Evolutionary conservation across 2,888 invertebrate species (phyloP), one percentile per base, ranked within the genome.

Genomic region (Hyppa rectilinea): DNA sequence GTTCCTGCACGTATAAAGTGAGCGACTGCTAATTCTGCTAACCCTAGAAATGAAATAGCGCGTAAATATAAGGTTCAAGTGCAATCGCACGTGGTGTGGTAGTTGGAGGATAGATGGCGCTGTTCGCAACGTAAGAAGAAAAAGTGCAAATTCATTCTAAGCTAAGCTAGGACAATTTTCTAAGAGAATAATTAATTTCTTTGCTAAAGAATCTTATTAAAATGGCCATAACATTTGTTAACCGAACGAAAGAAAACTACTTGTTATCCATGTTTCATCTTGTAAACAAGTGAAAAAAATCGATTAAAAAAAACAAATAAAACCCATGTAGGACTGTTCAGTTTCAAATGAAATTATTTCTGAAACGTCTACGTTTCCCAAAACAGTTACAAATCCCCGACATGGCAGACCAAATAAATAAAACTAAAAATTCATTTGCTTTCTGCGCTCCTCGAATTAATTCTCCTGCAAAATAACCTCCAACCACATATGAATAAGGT

Each of bases 371-470:
- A 47, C 45, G 23, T 69, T 71, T 61, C 62, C 52, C 4, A 71
- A 79, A 82, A 81, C 82, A 82, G 79, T 62, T 47, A 61, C 78
- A 65, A 62, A 70, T 73, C 56, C 38, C 62, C 68, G 52, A 49
- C 71, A 50, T 45, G 26, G 26, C 70, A 69, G 68, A 66, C 65
- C 7, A 61, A 76, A 77, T 49, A 75, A 83, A 78, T 71, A 71
- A 69, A 79, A 47, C 59, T 76, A 77, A 20, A 77, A 58, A 59
- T 12, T 9, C 10, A 49, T 26, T 56, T 26, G 9, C 23, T 20
- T 52, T 66, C 45, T 56, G 60, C n/a, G n/a, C n/a, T n/a, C n/a
- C n/a, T n/a, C n/a, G n/a, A n/a, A n/a, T n/a, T n/a, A n/a, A n/a
- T n/a, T n/a, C n/a, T n/a, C n/a, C n/a, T n/a, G n/a, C n/a, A n/a